A percentile compares a stretch with the other conserved stretches of the same genome.
Evolutionary conservation across 2,888 invertebrate genomes (phyloP).

Genomic region (Xestia rhomboidea): DNA sequence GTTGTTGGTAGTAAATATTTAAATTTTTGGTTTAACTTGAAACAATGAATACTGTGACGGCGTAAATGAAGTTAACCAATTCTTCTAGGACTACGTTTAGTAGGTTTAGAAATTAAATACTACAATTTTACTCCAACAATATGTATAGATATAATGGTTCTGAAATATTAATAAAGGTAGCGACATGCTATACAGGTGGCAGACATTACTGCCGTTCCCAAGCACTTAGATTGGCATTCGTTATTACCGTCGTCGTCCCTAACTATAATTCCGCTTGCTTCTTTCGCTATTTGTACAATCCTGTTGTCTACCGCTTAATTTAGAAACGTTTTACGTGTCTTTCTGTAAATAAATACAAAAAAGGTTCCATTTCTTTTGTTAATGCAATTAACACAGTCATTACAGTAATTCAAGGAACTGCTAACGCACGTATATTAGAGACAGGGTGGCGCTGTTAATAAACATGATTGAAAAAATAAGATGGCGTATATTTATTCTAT

Average conservation of each 20-base stretch:
- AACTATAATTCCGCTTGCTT: slow-evolving; percentile 1
- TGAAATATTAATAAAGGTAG: slow-evolving; percentile 19
- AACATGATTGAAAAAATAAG: background rate
- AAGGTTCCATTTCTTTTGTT: background rate
- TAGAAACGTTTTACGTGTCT: background rate
- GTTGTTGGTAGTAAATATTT: background rate
- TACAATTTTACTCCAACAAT: background rate
- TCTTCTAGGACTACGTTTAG: too few species aligned
- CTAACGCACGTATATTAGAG: background rate
- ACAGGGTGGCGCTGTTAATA: background rate
- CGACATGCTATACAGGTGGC: slow-evolving; percentile 27
- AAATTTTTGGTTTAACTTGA: background rate
- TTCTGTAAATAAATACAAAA: background rate
- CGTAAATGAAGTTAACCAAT: background rate
- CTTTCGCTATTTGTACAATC: background rate
- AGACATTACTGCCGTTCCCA: slow-evolving; percentile 30
- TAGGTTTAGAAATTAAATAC: background rate
- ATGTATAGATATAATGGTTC: background rate
- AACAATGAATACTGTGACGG: background rate
- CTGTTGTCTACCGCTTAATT: background rate
- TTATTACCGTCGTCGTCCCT: slow-evolving; percentile 5
- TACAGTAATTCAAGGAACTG: background rate
- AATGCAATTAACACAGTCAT: background rate
- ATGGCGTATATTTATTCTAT: background rate
- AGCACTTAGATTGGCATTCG: slow-evolving; percentile 8